A percentile compares a stretch with the other conserved stretches of the same genome.
These are phyloP conservation scores for Melanostigma gelatinosum DNA, from an alignment of 2,113 vertebrate species.

Conservation along the genomic window DNA sequence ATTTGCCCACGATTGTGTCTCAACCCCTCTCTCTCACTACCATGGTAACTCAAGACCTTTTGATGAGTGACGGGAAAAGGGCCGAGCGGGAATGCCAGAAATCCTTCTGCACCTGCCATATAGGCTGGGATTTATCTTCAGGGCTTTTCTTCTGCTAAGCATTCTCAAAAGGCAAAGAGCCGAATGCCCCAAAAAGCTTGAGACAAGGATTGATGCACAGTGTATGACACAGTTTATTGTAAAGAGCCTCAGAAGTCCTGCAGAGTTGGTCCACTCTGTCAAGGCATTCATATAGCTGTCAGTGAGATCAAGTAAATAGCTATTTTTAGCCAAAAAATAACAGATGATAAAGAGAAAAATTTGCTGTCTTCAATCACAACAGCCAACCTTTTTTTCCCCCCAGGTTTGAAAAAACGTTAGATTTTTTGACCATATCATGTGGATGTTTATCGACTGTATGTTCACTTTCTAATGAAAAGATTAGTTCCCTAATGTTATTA, in stretches of 20 bases:
- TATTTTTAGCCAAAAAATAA: background rate
- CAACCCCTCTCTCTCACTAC: constrained; percentile 42
- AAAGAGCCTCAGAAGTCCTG: background rate
- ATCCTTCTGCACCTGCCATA: constrained; percentile 68
- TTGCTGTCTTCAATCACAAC: background rate
- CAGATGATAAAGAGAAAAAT: background rate
- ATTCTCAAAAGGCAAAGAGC: constrained; percentile 14
- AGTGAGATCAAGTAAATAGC: background rate
- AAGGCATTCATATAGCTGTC: background rate
- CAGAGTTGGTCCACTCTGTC: background rate
- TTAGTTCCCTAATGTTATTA: background rate
- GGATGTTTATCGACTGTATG: too few relatives aligned
- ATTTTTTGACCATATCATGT: background rate
- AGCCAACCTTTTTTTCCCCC: background rate
- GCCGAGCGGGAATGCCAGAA: constrained; percentile 40
- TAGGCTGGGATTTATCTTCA: constrained; percentile 48
- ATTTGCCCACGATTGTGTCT: constrained; percentile 43
- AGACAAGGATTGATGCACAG: constrained; percentile 13
- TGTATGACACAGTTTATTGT: constrained; percentile 18
- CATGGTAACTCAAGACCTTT: constrained; percentile 61
- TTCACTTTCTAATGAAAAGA: too few relatives aligned
- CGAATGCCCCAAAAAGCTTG: constrained; percentile 17
- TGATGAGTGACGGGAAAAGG: constrained; percentile 68
- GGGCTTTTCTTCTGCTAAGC: constrained; percentile 22
- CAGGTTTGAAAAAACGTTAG: background rate